Conservation (phyloP, 2,888 invertebrate species). For the Antitype chi region DNA sequence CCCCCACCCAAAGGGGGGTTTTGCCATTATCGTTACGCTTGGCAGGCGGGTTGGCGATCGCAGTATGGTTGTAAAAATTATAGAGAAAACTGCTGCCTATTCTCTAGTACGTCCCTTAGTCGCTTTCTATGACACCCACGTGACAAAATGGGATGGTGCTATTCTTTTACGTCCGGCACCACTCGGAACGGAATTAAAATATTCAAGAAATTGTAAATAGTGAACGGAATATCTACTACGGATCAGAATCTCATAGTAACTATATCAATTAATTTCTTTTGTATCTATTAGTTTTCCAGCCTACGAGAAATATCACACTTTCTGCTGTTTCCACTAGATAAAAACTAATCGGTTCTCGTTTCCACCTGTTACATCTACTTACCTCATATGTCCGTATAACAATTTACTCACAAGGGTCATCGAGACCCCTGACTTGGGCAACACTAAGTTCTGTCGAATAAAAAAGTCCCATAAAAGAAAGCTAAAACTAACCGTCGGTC, state of each 20-base stretch:
- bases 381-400: conserved; percentile 39
- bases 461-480: conserved; percentile 76
- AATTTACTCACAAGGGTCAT: conserved; percentile 62
- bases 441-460: conserved; percentile 72
- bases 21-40: no score
- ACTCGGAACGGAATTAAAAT: no score
- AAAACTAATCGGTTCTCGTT: conserved; percentile 13
- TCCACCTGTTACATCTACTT: conserved; percentile 46
- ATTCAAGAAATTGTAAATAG: not conserved
- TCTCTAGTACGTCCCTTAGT: no score
- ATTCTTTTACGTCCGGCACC: no score
- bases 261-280: not conserved
- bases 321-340: not conserved
- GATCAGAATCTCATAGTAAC: not conserved
- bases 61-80: no score
- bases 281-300: not conserved
- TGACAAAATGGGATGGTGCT: no score
- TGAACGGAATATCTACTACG: not conserved
- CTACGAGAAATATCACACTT: not conserved
- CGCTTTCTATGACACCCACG: no score
- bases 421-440: conserved; percentile 63
- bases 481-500: conserved; percentile 77
- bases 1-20: no score
- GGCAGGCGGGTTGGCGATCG: no score
- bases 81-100: no score